Conservation (phyloP, 2,113 vertebrate species). For the Ceyx melanurus region DNA sequence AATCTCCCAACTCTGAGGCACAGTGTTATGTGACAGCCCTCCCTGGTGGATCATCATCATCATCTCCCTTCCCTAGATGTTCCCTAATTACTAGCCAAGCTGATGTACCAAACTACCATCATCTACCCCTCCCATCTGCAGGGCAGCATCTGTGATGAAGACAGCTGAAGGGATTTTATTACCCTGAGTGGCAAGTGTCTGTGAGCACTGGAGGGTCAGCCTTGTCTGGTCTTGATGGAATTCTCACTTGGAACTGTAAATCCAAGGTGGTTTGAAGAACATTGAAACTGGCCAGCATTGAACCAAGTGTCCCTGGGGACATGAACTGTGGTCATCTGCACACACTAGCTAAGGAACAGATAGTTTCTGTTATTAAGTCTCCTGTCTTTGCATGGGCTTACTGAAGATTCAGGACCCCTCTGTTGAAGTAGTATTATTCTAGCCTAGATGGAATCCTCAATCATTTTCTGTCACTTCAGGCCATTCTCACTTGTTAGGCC, state of each 20-base stretch:
- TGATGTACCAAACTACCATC: background rate
- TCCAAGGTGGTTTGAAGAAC: background rate
- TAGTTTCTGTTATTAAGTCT: background rate
- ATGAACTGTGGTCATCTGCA: rapidly evolving
- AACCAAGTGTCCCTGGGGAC: background rate
- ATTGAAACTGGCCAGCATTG: background rate
- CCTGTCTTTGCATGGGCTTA: background rate
- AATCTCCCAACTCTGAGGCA: background rate
- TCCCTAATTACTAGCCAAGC: background rate
- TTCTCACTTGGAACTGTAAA: background rate
- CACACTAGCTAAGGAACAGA: background rate
- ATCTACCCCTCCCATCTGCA: background rate
- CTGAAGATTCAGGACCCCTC: background rate
- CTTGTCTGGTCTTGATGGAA: background rate
- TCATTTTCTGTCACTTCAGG: background rate
- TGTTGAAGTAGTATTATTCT: background rate
- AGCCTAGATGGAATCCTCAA: background rate
- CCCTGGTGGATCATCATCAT: background rate
- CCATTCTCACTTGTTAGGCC: background rate
- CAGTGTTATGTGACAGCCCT: rapidly evolving
- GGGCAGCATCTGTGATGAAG: background rate
- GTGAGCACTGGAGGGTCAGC: background rate
- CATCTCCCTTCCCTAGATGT: background rate
- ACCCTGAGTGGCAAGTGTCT: background rate
- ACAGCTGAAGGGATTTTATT: background rate